Evolutionary conservation across 2,888 invertebrate genomes (phyloP).

Genomic region (Xylophagus ater): DNA sequence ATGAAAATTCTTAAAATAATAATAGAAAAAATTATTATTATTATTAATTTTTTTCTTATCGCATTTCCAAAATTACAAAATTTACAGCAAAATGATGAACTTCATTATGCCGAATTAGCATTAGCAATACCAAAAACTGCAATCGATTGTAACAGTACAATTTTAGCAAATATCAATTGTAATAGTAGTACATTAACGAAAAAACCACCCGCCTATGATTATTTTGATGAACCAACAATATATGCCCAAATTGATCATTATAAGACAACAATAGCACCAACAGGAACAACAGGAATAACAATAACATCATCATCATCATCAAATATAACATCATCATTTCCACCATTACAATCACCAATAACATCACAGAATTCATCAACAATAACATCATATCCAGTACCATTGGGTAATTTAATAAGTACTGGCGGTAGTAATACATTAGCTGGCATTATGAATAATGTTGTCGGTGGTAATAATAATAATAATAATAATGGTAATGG

Average conservation of each 20-base stretch:
- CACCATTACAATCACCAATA: slow-evolving; percentile 40
- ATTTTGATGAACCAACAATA: slow-evolving; percentile 54
- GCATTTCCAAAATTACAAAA: no score
- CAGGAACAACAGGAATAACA: slow-evolving; percentile 12
- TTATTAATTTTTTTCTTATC: no score
- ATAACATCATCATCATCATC: slow-evolving; percentile 23
- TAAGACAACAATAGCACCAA: slow-evolving; percentile 36
- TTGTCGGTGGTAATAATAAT: slow-evolving; percentile 5
- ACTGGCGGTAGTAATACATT: background rate
- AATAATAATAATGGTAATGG: slow-evolving; percentile 5
- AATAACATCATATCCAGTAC: slow-evolving; percentile 2
- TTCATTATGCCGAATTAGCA: slow-evolving; percentile 36
- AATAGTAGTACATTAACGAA: slow-evolving; percentile 14
- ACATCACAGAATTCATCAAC: slow-evolving; percentile 33
- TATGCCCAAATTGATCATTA: slow-evolving; percentile 65
- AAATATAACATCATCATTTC: slow-evolving; percentile 34
- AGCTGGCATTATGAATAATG: background rate
- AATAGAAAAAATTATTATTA: no score
- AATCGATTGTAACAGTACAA: slow-evolving; percentile 18
- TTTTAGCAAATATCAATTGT: slow-evolving; percentile 13
- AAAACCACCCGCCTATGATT: slow-evolving; percentile 29
- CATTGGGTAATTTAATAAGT: no score
- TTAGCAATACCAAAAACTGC: slow-evolving; percentile 29
- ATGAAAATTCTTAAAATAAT: no score
- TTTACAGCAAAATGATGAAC: slow-evolving; percentile 25